Evolutionary conservation across 1,140 invertebrate genomes (phyloP).

Genomic region (Sarcophaga bullata): DNA sequence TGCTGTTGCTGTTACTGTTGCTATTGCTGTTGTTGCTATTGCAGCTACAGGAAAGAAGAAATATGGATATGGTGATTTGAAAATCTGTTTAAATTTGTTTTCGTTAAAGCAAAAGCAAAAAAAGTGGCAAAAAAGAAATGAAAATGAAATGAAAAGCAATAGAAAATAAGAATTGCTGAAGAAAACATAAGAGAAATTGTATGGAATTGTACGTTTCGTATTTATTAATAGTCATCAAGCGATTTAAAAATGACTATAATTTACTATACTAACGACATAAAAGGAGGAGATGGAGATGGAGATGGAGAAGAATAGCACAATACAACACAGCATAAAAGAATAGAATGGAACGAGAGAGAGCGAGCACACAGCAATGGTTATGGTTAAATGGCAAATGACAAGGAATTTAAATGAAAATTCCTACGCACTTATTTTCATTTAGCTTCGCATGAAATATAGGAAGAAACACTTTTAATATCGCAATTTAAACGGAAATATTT

Average conservation of each 20-base stretch:
- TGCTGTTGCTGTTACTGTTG: not conserved
- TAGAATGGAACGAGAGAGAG: not conserved
- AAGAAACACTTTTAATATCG: too few species aligned
- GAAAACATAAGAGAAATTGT: too few species aligned
- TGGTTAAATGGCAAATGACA: too few species aligned
- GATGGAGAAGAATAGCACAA: not conserved
- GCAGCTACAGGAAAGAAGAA: not conserved
- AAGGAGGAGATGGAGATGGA: not conserved
- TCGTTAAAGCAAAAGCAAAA: not conserved
- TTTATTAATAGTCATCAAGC: conserved; percentile 12
- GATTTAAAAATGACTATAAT: conserved; percentile 17
- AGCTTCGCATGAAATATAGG: too few species aligned
- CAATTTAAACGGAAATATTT: too few species aligned
- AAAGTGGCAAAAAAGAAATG: too few species aligned
- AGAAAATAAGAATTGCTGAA: too few species aligned
- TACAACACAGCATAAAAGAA: not conserved
- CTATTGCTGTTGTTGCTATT: too few species aligned
- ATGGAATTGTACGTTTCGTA: not conserved
- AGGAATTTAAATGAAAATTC: too few species aligned
- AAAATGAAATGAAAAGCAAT: too few species aligned
- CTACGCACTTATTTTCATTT: too few species aligned
- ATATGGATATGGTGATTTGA: conserved; percentile 19
- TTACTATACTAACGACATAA: conserved; percentile 12
- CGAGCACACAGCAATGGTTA: too few species aligned
- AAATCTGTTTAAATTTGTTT: conserved; percentile 39